These are phyloP conservation scores for Aquatica leii DNA, from an alignment of 2,888 invertebrate species.

Conservation along the genomic window DNA sequence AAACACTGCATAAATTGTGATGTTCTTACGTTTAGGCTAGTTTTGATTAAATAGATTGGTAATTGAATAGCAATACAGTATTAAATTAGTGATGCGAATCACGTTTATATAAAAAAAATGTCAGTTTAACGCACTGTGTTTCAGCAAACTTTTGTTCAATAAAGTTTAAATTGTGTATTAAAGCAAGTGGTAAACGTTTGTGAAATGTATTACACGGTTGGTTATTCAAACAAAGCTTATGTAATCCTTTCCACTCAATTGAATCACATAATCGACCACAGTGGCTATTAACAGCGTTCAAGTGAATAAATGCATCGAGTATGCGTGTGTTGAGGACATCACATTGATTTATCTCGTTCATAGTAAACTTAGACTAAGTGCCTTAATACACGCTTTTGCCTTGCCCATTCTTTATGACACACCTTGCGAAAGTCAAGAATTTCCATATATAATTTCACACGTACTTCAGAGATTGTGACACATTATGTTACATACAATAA, in stretches of 20 bases:
- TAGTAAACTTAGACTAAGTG: slow-evolving; percentile 35
- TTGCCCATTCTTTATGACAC: slow-evolving; percentile 32
- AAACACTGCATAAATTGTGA: too few relatives aligned
- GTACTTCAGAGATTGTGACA: slow-evolving; percentile 23
- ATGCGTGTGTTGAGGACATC: slow-evolving; percentile 33
- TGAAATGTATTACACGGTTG: slow-evolving; percentile 4
- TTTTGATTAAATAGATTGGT: too few relatives aligned
- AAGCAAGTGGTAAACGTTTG: slow-evolving; percentile 14
- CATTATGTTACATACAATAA: slow-evolving; percentile 24
- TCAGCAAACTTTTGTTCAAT: too few relatives aligned
- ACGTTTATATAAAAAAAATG: too few relatives aligned
- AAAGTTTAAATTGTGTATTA: not conserved
- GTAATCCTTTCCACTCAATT: slow-evolving; percentile 28
- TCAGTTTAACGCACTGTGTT: too few relatives aligned
- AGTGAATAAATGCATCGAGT: slow-evolving; percentile 32
- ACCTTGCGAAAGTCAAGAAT: slow-evolving; percentile 21
- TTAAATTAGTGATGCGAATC: too few relatives aligned
- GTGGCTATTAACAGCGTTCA: slow-evolving; percentile 17
- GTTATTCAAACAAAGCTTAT: slow-evolving; percentile 13
- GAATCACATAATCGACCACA: slow-evolving; percentile 29
- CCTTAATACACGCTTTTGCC: slow-evolving; percentile 34
- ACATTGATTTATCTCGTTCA: slow-evolving; percentile 33
- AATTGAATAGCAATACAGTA: too few relatives aligned
- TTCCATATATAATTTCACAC: slow-evolving; percentile 24
- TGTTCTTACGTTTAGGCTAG: too few relatives aligned